Evolutionary conservation across 2,113 vertebrate genomes (phyloP).

Genomic region (Phainopepla nitens): DNA sequence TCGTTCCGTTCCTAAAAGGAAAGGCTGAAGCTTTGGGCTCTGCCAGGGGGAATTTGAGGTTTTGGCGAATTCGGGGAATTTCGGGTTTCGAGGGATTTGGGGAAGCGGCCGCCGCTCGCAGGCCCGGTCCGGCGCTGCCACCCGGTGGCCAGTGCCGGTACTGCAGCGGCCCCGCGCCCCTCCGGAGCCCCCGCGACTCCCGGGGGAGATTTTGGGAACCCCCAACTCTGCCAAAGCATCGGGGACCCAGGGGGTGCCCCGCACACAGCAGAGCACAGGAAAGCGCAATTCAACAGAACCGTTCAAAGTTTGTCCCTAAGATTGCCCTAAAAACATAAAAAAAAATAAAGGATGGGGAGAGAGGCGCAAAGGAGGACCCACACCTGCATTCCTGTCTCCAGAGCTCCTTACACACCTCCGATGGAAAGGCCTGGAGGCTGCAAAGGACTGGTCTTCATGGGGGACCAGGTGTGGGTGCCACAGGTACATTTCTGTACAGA

Average conservation of each 20-base stretch:
- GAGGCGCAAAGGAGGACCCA: not conserved
- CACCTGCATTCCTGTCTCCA: rapidly evolving
- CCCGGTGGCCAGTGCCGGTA: not conserved
- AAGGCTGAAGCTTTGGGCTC: not conserved
- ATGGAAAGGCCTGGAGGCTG: not conserved
- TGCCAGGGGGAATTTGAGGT: not conserved
- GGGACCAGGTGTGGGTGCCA: not conserved
- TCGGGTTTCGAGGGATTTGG: not conserved
- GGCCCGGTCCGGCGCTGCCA: not conserved
- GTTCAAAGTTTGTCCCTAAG: not conserved
- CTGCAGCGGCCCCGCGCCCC: not conserved
- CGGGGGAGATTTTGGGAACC: rapidly evolving
- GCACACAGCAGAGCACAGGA: not conserved
- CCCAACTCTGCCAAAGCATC: rapidly evolving
- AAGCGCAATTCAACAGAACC: rapidly evolving
- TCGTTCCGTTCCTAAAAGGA: too few species aligned
- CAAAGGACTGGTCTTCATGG: too few species aligned
- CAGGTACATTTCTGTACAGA: not conserved
- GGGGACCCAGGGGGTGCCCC: too few species aligned
- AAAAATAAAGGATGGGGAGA: too few species aligned
- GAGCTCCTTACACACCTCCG: rapidly evolving
- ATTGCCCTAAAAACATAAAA: not conserved
- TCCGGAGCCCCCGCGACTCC: not conserved
- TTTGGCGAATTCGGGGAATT: not conserved
- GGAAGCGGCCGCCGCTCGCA: rapidly evolving